phyloP scores from a whole-genome alignment of 2,797 vertebrate genomes.

The Macroramphosus scolopax region DNA sequence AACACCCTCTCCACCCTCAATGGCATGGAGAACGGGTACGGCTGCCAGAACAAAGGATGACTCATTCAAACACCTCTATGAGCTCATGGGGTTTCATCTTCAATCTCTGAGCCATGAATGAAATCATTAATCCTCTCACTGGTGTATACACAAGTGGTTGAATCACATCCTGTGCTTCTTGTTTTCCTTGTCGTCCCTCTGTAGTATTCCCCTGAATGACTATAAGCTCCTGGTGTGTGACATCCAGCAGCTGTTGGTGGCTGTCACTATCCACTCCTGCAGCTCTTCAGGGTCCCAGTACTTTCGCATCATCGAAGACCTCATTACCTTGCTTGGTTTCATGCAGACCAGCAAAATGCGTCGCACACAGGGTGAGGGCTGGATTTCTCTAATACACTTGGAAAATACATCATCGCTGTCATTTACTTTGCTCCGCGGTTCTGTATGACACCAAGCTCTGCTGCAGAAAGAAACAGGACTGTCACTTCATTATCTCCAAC shows the following conservation, averaged over 20 bases:
- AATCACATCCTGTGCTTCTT: slow-evolving; percentile 2
- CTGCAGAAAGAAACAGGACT: slow-evolving; percentile 22
- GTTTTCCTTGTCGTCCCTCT: slow-evolving; percentile 16
- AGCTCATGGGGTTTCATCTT: slow-evolving; percentile 25
- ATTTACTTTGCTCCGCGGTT: slow-evolving; percentile 20
- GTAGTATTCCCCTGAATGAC: slow-evolving; percentile 90
- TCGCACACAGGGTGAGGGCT: slow-evolving; percentile 87
- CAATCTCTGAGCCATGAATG: slow-evolving; percentile 34
- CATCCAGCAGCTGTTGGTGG: slow-evolving; percentile 93
- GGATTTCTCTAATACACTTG: slow-evolving; percentile 15
- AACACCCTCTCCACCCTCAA: slow-evolving; percentile 94
- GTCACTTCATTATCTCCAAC: slow-evolving; percentile 30
- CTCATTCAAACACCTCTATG: slow-evolving; percentile 31
- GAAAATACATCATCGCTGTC: slow-evolving; percentile 35
- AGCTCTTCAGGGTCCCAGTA: slow-evolving; percentile 98
- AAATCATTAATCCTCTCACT: slow-evolving; percentile 51
- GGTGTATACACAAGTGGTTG: slow-evolving; percentile 5
- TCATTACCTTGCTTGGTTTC: slow-evolving; percentile 92
- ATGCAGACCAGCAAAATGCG: slow-evolving; percentile 93
- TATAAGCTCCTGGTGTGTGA: slow-evolving; percentile 93
- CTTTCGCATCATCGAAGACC: slow-evolving; percentile 98
- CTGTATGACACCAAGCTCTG: slow-evolving; percentile 32
- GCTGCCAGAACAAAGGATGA: slow-evolving; percentile 35
- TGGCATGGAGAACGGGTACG: slow-evolving; percentile 93
- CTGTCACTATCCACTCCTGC: slow-evolving; percentile 96